phyloP scores from a whole-genome alignment of 2,113 vertebrate species.

The Vidua chalybeata region DNA sequence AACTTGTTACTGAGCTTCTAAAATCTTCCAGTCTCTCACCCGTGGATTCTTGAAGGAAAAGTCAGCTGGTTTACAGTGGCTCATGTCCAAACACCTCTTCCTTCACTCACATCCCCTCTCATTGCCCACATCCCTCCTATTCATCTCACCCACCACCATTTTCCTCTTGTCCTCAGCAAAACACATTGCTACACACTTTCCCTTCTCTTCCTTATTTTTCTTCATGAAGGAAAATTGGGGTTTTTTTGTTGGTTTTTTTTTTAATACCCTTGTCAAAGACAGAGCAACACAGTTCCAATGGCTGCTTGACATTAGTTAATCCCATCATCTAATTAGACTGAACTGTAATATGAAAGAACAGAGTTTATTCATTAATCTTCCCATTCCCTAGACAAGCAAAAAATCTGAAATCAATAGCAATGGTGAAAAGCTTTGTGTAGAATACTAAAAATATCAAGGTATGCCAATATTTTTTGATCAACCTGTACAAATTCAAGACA shows the following conservation, averaged over 20 bases:
- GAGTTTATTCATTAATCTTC: slow-evolving; percentile 32
- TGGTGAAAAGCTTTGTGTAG: not conserved
- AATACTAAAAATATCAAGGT: not conserved
- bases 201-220: no score
- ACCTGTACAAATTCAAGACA: not conserved
- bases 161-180: not conserved
- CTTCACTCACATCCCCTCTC: not conserved
- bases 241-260: not conserved
- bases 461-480: not conserved
- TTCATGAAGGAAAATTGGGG: not conserved
- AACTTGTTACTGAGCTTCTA: not conserved
- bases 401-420: slow-evolving; percentile 7
- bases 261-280: not conserved
- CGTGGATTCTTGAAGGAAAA: not conserved
- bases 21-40: not conserved
- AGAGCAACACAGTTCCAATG: not conserved
- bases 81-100: not conserved
- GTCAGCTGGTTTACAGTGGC: not conserved
- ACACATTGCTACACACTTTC: not conserved
- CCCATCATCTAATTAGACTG: not conserved
- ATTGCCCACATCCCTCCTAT: not conserved
- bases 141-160: not conserved
- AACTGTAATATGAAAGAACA: not conserved
- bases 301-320: not conserved
- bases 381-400: not conserved